A percentile compares a stretch with the other conserved stretches of the same genome.
Evolutionary conservation across 1,140 invertebrate species (phyloP).

Genomic region (Himalopsyche phryganea): DNA sequence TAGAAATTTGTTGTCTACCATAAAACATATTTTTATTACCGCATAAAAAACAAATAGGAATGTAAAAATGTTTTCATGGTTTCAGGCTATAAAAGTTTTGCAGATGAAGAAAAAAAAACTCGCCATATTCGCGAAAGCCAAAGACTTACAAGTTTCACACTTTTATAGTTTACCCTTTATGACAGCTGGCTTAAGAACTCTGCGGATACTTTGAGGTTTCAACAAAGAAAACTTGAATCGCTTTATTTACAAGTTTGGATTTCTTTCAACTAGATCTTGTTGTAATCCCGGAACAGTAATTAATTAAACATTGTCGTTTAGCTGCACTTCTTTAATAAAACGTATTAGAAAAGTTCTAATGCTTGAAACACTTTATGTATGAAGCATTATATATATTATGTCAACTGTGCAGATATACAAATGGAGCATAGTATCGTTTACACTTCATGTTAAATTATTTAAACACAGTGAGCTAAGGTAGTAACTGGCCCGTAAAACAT

Average conservation of each 20-base stretch:
- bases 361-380: too few species aligned
- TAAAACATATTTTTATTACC: too few species aligned
- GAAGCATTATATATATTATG: too few species aligned
- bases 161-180: slow-evolving; percentile 33
- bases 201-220: slow-evolving; percentile 18
- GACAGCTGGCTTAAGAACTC: slow-evolving; percentile 29
- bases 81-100: slow-evolving; percentile 7
- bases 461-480: too few species aligned
- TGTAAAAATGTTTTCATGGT: background rate
- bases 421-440: too few species aligned
- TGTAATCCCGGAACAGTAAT: slow-evolving; percentile 21
- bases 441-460: too few species aligned
- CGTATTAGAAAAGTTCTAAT: background rate
- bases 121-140: slow-evolving; percentile 10
- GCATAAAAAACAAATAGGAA: too few species aligned
- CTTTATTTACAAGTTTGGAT: slow-evolving; percentile 13
- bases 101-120: slow-evolving; percentile 1
- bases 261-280: slow-evolving; percentile 6
- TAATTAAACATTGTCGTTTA: slow-evolving; percentile 18
- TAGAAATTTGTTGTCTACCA: too few species aligned
- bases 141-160: slow-evolving; percentile 25
- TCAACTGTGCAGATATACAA: too few species aligned
- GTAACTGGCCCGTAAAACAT: too few species aligned
- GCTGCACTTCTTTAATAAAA: background rate
- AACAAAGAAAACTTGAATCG: slow-evolving; percentile 23